Percentiles rank a stretch among this genome's conserved stretches.
Evolutionary conservation across 2,888 invertebrate genomes (phyloP).

Genomic region (Sicus ferrugineus): DNA sequence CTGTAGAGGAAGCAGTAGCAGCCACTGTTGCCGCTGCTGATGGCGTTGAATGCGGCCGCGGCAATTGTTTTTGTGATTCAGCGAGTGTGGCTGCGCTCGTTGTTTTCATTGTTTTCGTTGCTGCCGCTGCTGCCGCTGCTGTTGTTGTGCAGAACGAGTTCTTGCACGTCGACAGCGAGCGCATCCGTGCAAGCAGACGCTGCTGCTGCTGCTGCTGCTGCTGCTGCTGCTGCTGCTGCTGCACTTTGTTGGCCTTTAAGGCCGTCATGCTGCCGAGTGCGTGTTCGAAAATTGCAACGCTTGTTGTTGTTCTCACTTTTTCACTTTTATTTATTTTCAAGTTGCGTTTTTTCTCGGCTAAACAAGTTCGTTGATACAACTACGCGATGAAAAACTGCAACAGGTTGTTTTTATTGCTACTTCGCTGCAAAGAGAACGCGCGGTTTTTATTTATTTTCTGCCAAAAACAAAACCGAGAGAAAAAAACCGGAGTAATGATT

Average conservation of each 20-base stretch:
- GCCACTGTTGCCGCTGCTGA: constrained; percentile 36
- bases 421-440: too few relatives aligned
- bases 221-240: constrained; percentile 24
- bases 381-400: too few relatives aligned
- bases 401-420: too few relatives aligned
- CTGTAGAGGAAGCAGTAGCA: neutral
- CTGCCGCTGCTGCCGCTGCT: constrained; percentile 23
- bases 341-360: neutral
- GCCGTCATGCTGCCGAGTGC: constrained; percentile 52
- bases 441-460: too few relatives aligned
- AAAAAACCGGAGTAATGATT: too few relatives aligned
- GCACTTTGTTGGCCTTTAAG: constrained; percentile 55
- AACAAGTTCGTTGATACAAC: too few relatives aligned
- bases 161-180: constrained; percentile 32
- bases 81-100: constrained; percentile 20
- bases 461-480: too few relatives aligned
- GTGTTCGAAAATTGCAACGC: neutral
- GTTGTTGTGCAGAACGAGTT: constrained; percentile 33
- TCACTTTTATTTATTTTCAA: neutral
- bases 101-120: constrained; percentile 36
- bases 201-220: constrained; percentile 25
- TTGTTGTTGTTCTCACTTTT: constrained; percentile 4
- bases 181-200: constrained; percentile 29
- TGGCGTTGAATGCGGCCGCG: constrained; percentile 20
- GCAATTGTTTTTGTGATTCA: too few relatives aligned